These are phyloP conservation scores for Lethenteron reissneri DNA, from an alignment of 2,113 vertebrate species.

Conservation along the genomic window DNA sequence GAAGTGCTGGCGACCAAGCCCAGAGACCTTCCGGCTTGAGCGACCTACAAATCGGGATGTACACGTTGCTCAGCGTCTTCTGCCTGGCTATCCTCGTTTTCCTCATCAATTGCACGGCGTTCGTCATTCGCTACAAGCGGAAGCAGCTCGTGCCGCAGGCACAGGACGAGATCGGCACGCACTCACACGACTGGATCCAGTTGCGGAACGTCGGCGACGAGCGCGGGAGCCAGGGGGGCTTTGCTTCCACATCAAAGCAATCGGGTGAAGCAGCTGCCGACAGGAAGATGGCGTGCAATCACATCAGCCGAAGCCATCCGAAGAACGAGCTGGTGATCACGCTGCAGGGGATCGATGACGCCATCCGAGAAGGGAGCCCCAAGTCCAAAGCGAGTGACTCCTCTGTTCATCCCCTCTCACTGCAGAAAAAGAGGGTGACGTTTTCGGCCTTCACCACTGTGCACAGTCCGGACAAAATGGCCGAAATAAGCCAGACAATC, in stretches of 20 bases:
- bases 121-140: constrained; percentile 30
- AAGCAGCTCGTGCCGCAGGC: constrained; percentile 18
- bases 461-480: constrained; percentile 16
- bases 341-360: background rate
- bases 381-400: background rate
- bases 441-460: background rate
- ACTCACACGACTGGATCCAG: constrained; percentile 44
- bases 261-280: too few relatives aligned
- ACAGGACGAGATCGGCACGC: constrained; percentile 11
- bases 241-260: too few relatives aligned
- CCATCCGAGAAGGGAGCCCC: background rate
- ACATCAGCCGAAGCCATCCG: constrained; percentile 4
- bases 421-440: background rate
- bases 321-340: background rate
- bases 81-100: constrained; percentile 38
- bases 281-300: constrained; percentile 4
- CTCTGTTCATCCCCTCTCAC: background rate
- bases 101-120: constrained; percentile 33
- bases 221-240: background rate
- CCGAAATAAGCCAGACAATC: background rate
- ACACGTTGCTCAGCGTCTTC: constrained; percentile 33
- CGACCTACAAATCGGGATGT: constrained; percentile 33
- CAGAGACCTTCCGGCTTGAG: constrained; percentile 14
- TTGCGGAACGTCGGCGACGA: constrained; percentile 9
- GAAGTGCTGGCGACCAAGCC: too few relatives aligned